Evolutionary conservation across 2,888 invertebrate genomes (phyloP), one percentile per base, ranked within the genome.

Genomic region (Cheiracanthium punctorium): DNA sequence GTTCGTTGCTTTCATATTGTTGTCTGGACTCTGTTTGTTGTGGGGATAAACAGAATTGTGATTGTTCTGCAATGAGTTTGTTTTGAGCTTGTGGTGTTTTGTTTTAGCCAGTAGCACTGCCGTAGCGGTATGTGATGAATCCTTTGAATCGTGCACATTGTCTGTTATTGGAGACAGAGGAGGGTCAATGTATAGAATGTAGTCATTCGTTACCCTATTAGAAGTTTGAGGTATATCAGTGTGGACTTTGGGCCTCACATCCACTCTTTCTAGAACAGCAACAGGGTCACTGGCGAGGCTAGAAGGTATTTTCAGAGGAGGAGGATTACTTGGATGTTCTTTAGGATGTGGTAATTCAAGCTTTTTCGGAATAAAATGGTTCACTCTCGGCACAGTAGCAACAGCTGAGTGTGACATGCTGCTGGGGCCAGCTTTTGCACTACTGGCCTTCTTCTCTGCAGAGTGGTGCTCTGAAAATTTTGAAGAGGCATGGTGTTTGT

Each of bases 1-100:
- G 37, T 82, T 82, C 7, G 75, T 48, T n/a, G n/a, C n/a, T n/a
- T n/a, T n/a, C n/a, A n/a, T n/a, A 20, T 75, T 82, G 1, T 48
- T 24, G 30, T 69, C 75, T 1, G 74, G 74, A 33, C 37, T 75
- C 12, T 20, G 69, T 29, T 20, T 67, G 28, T 33, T 12, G n/a
- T 24, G 52, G 12, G 73, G 29, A 28, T 73, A 29, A 52, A 28
- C 30, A 43, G 28, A 48, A 29, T 48, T 48, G 20, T 75, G 74
- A 58, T 28, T 58, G 20, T 20, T 73, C 10, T 30, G 52, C 7
- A 58, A 28, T 8, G 73, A 73, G 29, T 52, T 73, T 2, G 48
- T 20, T 52, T 58, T 73, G 12, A 58, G 73, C 24, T 73, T 72
- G 5, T 41, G 71, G 8, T 41, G 71, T 28, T 72, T 72, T 20